Base-by-base conservation (phyloP, 2,797 vertebrate species). In the Sebastes kiyomatsui region DNA sequence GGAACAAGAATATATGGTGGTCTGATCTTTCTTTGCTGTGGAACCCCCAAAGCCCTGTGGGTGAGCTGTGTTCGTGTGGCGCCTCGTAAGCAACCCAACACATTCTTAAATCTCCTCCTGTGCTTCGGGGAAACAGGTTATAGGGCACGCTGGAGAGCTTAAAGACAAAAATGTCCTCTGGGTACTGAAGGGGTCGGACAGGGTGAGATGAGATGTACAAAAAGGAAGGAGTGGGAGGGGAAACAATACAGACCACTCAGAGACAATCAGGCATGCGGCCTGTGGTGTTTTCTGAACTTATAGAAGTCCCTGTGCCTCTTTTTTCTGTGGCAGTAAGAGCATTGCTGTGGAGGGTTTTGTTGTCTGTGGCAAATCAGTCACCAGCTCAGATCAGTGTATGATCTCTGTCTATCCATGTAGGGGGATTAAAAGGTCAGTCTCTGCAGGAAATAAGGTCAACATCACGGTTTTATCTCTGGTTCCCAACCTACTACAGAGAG, bases 1-100 rank as follows among this genome's bases (percentile, higher is more conserved):
- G 74, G 84, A 89, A 90, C 72, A 83, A 62, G 79, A 92, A 90
- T 86, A 89, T 88, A 89, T 67, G 79, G 71, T 77, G 78, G 84
- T 68, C 33, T 25, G 73, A 23, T 84, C 52, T 74, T 35, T 69
- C 33, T 89, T 64, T 80, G 62, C 71, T 75, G 42, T 61, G 65
- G 69, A 71, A 67, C 68, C 60, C 60, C 64, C 38, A 70, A 65
- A 81, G 77, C 79, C 56, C 56, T 20, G 62, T 54, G 79, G 67
- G 56, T 75, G 80, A 75, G 67, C 69, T 64, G 81, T 83, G 72
- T 68, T 74, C 23, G 46, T 87, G 87, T 71, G 84, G 82, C 46
- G 80, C 81, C 85, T 83, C 79, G 71, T 80, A 76, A 85, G 85
- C 75, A 87, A 90, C 85, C 75, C 62, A 81, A 87, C 80, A 87